Conservation (phyloP, 2,113 vertebrate genomes). For the Hippocampus abdominalis region DNA sequence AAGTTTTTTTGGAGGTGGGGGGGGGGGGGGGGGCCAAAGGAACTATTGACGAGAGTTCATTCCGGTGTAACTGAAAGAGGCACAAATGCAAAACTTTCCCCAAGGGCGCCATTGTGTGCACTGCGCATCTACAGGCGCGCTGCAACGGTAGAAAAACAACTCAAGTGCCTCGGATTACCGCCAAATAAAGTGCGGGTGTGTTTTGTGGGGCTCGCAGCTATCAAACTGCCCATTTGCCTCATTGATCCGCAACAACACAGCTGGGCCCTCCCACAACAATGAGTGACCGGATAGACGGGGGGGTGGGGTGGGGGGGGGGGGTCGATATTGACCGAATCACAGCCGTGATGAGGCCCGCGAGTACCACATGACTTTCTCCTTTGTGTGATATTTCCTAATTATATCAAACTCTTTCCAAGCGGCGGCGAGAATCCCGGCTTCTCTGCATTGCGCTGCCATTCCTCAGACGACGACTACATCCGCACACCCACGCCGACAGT, state of each 20-base stretch:
- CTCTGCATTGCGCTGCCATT: not conserved
- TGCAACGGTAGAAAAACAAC: too few relatives aligned
- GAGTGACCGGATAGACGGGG: not conserved
- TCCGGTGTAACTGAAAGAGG: not conserved
- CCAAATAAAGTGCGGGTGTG: too few relatives aligned
- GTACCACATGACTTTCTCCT: not conserved
- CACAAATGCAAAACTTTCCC: too few relatives aligned
- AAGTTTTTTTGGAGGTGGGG: not conserved
- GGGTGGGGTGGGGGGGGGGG: conserved; percentile 7
- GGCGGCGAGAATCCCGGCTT: not conserved
- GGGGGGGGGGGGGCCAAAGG: not conserved
- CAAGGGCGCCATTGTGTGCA: too few relatives aligned
- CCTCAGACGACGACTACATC: not conserved
- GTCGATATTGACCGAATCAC: conserved; percentile 10
- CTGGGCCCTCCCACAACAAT: not conserved
- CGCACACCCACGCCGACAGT: not conserved
- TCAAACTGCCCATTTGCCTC: conserved; percentile 41
- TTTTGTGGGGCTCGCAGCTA: conserved; percentile 29
- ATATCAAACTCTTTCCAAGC: not conserved
- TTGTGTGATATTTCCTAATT: not conserved
- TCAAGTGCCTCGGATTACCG: too few relatives aligned
- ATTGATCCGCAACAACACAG: conserved; percentile 36
- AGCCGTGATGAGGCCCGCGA: too few relatives aligned
- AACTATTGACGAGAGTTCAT: not conserved
- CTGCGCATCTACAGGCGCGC: too few relatives aligned